A percentile compares a stretch with the other conserved stretches of the same genome.
Conservation (phyloP, 2,888 invertebrate genomes). For the Furcula furcula region DNA sequence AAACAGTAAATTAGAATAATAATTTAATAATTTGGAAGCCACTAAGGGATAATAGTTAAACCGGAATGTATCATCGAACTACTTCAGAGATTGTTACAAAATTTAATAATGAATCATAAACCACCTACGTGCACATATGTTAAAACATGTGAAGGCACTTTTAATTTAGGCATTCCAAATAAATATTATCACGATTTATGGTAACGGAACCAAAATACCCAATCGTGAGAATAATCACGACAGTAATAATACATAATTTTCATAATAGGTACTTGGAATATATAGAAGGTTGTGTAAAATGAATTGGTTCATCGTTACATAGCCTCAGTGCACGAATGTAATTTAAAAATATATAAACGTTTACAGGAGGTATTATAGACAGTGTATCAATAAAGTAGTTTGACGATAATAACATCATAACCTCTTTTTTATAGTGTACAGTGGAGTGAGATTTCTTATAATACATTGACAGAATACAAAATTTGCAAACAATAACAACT, state of each 20-base stretch:
- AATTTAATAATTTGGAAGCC: constrained; percentile 55
- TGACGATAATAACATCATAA: constrained; percentile 24
- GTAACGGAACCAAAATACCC: too few relatives aligned
- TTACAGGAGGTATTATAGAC: constrained; percentile 6
- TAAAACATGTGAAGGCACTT: constrained; percentile 70
- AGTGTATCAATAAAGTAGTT: constrained; percentile 33
- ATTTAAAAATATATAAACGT: constrained; percentile 12
- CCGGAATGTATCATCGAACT: constrained; percentile 41
- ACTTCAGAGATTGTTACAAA: constrained; percentile 24
- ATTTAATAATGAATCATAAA: constrained; percentile 13
- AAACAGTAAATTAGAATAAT: constrained; percentile 49
- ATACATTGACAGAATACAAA: constrained; percentile 28
- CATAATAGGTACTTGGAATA: too few relatives aligned
- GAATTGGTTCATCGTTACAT: neutral
- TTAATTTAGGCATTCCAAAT: constrained; percentile 48
- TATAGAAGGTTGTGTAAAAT: neutral
- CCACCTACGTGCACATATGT: constrained; percentile 39
- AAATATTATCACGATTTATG: too few relatives aligned
- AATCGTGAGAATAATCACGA: too few relatives aligned
- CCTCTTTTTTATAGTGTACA: constrained; percentile 26
- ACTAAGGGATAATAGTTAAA: constrained; percentile 52
- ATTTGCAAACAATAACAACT: constrained; percentile 37
- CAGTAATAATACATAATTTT: too few relatives aligned
- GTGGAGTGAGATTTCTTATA: constrained; percentile 23
- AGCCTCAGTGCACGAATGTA: constrained; percentile 14